Evolutionary conservation across 2,888 invertebrate genomes (phyloP), one percentile per base, ranked within the genome.

Genomic region (Acrocyrtus sp.): DNA sequence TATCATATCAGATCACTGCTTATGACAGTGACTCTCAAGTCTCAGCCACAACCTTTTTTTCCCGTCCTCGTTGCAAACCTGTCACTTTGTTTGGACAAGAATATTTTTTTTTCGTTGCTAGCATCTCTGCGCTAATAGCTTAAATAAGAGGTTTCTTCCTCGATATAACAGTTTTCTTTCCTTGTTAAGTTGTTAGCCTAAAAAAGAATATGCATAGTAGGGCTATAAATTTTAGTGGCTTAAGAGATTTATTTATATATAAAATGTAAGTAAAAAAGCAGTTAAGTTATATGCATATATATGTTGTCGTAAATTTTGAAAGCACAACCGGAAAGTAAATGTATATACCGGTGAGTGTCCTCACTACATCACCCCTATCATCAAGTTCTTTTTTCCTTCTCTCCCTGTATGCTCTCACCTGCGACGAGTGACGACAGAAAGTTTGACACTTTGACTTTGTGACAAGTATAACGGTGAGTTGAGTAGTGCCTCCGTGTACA

Each of bases 381-480:
- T 48, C 19, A 39, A 47, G 34, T 61, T 48, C 39, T 65, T n/a
- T n/a, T n/a, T n/a, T n/a, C n/a, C n/a, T n/a, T n/a, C n/a, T n/a
- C n/a, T n/a, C n/a, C n/a, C n/a, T n/a, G n/a, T n/a, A n/a, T n/a
- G n/a, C n/a, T n/a, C n/a, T n/a, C n/a, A n/a, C n/a, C n/a, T n/a
- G n/a, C n/a, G n/a, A n/a, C n/a, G n/a, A n/a, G n/a, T n/a, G n/a
- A n/a, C n/a, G 56, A 56, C 65, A 47, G 34, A 65, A 56, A 54
- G 56, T 65, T 65, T 65, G 65, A 65, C 65, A 56, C 21, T 56
- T 65, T 54, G 56, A n/a, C n/a, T 56, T 56, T 65, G 56, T 48
- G 15, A 34, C 26, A 39, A 22, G 22, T 39, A 45, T 54, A 21
- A 10, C 15, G 41, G 6, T 47, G 51, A 51, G 48, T 48, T 12